Base-by-base conservation (phyloP, 2,113 vertebrate genomes). In the Callaeas wilsoni region DNA sequence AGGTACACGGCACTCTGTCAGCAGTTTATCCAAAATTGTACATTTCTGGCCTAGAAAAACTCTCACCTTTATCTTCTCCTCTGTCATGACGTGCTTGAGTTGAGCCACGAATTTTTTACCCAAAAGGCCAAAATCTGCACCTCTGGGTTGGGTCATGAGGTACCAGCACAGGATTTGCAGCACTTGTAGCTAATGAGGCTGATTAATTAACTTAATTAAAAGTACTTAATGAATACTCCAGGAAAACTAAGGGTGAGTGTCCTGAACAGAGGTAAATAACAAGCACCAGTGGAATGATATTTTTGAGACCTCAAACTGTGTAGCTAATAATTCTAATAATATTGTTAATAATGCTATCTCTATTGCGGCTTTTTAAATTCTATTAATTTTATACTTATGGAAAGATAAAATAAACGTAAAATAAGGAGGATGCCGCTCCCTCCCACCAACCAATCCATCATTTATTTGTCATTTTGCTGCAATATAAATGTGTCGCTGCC, bases 1-100 rank as follows among this genome's bases (percentile, higher is more conserved):
- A 18, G 8, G 13, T 19, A 21, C 0, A 0, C 8, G 26, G 18
- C 47, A 7, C 56, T 41, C 41, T 1, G 6, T 21, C 19, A 9
- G 21, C 23, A 9, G 16, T 21, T 50, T 39, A 33, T 6, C 15
- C 26, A 8, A 49, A 69, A 23, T 3, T 42, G 12, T 16, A 13
- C 46, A 8, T 25, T 52, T 35, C 18, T 68, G 35, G 62, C 50
- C 79, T 47, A 35, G 44, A 69, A 52, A 52, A 64, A 11, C n/a
- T 29, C 92, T 70, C 42, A 47, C 78, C 47, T 87, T 59, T 13
- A 4, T 35, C 16, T 19, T 63, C 57, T 13, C 30, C 6, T 49
- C 44, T 44, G 6, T 21, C 41, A 13, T 2, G 3, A 6, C 11
- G 64, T 44, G 12, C 33, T 30, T 2, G 12, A 62, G 62, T 29